phyloP scores from a whole-genome alignment of 2,797 vertebrate species.

The Rhinophrynus dorsalis region DNA sequence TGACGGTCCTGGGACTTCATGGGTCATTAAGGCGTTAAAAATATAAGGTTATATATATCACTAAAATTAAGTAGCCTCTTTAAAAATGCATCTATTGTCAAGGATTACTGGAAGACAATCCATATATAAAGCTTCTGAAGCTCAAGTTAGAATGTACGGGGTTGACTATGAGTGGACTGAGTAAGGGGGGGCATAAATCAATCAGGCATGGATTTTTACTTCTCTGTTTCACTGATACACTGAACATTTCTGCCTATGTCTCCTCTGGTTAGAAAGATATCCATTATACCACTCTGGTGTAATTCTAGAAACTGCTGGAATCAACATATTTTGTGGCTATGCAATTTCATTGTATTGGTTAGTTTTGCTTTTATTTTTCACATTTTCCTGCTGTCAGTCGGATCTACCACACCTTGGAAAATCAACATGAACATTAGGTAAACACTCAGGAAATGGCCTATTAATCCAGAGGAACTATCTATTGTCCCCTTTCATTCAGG shows the following conservation, averaged over 20 bases:
- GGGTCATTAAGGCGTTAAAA: too few relatives aligned
- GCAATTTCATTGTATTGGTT: background rate
- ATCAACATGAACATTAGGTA: too few relatives aligned
- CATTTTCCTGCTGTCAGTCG: background rate
- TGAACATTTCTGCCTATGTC: background rate
- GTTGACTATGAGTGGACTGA: background rate
- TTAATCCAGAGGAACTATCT: too few relatives aligned
- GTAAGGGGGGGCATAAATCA: background rate
- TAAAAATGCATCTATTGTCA: conserved; percentile 24
- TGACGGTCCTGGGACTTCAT: too few relatives aligned
- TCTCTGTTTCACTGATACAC: conserved; percentile 15
- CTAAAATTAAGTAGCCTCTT: too few relatives aligned
- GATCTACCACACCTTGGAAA: background rate
- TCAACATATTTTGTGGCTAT: background rate
- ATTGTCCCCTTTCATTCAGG: too few relatives aligned
- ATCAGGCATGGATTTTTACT: conserved; percentile 30
- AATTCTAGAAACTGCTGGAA: conserved; percentile 4
- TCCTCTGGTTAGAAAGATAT: conserved; percentile 2
- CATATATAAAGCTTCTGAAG: conserved; percentile 7
- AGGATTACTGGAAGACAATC: conserved; percentile 47
- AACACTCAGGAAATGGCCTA: too few relatives aligned
- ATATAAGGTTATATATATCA: too few relatives aligned
- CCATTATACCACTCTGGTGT: background rate
- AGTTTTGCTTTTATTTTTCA: background rate
- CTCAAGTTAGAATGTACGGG: background rate